Percentiles rank a stretch among this genome's conserved stretches.
These are phyloP conservation scores for Osmerus eperlanus DNA, from an alignment of 2,113 vertebrate genomes.

Conservation along the genomic window DNA sequence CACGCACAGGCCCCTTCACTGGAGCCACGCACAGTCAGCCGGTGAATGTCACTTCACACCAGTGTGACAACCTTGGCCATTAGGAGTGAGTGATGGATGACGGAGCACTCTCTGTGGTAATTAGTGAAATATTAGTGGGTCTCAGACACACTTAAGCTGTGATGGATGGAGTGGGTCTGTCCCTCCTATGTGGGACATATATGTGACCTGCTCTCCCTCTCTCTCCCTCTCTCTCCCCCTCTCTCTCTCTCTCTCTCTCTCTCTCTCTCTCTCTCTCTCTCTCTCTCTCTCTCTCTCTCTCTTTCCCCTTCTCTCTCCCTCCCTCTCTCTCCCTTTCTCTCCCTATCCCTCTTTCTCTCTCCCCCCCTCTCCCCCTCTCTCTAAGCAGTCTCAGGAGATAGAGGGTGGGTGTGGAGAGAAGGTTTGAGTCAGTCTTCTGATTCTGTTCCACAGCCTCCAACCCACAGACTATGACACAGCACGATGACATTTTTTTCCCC, in stretches of 20 bases:
- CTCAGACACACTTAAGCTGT: conserved; percentile 51
- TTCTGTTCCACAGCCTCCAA: too few relatives aligned
- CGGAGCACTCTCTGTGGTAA: conserved; percentile 50
- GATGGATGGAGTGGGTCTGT: conserved; percentile 45
- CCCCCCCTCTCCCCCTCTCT: conserved; percentile 6
- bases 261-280: background rate
- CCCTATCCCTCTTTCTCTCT: background rate
- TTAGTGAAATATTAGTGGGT: conserved; percentile 62
- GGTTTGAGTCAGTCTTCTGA: too few relatives aligned
- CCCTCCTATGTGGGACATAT: conserved; percentile 45
- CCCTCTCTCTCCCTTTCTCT: background rate
- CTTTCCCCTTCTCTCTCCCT: background rate
- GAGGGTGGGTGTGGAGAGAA: too few relatives aligned
- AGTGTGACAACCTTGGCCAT: conserved; percentile 39
- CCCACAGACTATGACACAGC: too few relatives aligned
- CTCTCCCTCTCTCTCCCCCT: background rate
- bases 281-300: conserved; percentile 11
- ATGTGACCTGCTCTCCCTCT: conserved; percentile 13
- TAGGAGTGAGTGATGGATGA: conserved; percentile 36
- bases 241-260: background rate
- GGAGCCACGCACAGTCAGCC: conserved; percentile 9
- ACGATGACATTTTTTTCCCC: too few relatives aligned
- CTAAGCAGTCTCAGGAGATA: background rate
- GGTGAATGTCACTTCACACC: conserved; percentile 58
- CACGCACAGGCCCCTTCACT: background rate